Conservation (phyloP, 2,888 invertebrate genomes). For the Melitaea athalia region DNA sequence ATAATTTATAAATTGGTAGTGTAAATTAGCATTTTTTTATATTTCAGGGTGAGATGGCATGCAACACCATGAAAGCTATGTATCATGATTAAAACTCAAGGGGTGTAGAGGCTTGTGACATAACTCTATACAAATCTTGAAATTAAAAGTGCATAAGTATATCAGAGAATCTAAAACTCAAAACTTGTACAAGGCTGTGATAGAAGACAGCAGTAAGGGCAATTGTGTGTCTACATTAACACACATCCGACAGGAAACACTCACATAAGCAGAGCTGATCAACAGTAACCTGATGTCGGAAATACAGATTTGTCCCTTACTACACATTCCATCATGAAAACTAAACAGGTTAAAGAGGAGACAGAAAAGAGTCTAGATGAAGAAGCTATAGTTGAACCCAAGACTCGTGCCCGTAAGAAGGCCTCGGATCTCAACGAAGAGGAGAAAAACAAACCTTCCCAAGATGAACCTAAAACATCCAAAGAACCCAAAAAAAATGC, state of each 20-base stretch:
- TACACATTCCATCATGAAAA: slow-evolving; percentile 81
- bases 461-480: slow-evolving; percentile 74
- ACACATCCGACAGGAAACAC: slow-evolving; percentile 19
- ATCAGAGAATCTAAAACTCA: slow-evolving; percentile 14
- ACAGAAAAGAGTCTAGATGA: slow-evolving; percentile 74
- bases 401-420: slow-evolving; percentile 77
- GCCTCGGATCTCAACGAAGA: slow-evolving; percentile 69
- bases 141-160: slow-evolving; percentile 10
- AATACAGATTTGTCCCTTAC: slow-evolving; percentile 71
- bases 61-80: slow-evolving; percentile 49
- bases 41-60: slow-evolving; percentile 69
- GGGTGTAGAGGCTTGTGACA: slow-evolving; percentile 42
- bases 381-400: slow-evolving; percentile 70
- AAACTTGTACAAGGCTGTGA: slow-evolving; percentile 18
- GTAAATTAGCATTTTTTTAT: slow-evolving; percentile 24
- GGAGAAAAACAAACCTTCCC: slow-evolving; percentile 62
- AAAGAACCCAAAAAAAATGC: slow-evolving; percentile 69
- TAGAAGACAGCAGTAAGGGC: slow-evolving; percentile 10
- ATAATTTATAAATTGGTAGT: background rate
- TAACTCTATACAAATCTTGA: slow-evolving; percentile 24
- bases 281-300: slow-evolving; percentile 74
- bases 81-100: slow-evolving; percentile 51
- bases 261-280: slow-evolving; percentile 46
- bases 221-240: slow-evolving; percentile 11
- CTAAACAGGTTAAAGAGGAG: slow-evolving; percentile 76